phyloP scores from a whole-genome alignment of 2,888 invertebrate species.

The Mesochorus sp. region DNA sequence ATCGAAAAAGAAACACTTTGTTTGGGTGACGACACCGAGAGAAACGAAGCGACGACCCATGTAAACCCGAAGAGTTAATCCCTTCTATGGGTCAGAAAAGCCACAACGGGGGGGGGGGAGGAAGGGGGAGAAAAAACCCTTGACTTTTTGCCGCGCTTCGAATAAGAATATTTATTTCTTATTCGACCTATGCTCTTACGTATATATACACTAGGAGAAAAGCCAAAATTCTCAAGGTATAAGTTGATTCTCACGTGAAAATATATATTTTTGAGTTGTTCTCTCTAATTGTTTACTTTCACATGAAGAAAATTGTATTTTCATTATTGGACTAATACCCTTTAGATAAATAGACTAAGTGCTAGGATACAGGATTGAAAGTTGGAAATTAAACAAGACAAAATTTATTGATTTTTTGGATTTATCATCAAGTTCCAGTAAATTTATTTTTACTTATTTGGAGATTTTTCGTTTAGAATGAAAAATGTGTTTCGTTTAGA shows the following conservation, averaged over 20 bases:
- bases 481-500: no score
- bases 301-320: no score
- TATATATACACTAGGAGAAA: constrained; percentile 1
- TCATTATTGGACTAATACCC: no score
- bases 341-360: no score
- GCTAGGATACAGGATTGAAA: no score
- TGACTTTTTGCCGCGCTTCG: constrained; percentile 62
- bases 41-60: constrained; percentile 60
- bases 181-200: neutral
- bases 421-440: no score
- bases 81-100: constrained; percentile 62
- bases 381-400: no score
- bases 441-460: no score
- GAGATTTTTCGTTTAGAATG: no score
- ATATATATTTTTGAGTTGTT: constrained; percentile 4
- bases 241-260: constrained; percentile 6
- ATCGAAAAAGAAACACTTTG: constrained; percentile 49
- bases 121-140: constrained; percentile 62
- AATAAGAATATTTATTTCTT: constrained; percentile 42
- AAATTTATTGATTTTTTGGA: no score
- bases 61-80: constrained; percentile 61
- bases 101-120: constrained; percentile 31
- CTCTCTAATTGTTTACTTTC: no score
- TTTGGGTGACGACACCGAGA: constrained; percentile 55
- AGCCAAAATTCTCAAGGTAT: neutral